A percentile compares a stretch with the other conserved stretches of the same genome.
These are phyloP conservation scores for Knipowitschia caucasica DNA, from an alignment of 2,797 vertebrate genomes.

Conservation along the genomic window DNA sequence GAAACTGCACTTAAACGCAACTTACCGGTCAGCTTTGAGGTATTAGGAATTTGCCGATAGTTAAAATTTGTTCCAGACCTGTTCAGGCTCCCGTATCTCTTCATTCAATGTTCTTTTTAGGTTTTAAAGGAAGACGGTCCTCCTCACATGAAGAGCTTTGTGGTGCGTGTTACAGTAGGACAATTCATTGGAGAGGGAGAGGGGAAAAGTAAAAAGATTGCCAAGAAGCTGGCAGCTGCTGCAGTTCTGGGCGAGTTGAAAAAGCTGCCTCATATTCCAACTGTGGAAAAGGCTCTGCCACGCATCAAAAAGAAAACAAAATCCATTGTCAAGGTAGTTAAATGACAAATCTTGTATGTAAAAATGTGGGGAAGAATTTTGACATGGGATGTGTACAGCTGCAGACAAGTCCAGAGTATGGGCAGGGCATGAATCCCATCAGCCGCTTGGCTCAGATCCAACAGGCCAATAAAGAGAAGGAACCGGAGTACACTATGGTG, in stretches of 20 bases:
- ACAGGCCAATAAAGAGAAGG: constrained; percentile 98
- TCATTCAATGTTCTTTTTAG: constrained; percentile 58
- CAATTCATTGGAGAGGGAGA: constrained; percentile 93
- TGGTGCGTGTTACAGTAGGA: constrained; percentile 89
- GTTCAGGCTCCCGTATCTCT: neutral
- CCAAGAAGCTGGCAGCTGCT: constrained; percentile 95
- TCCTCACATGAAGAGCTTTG: constrained; percentile 96
- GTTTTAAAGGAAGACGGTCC: constrained; percentile 95
- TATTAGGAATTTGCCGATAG: constrained; percentile 48
- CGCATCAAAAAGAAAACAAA: constrained; percentile 99
- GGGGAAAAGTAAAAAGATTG: constrained; percentile 99
- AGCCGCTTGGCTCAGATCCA: constrained; percentile 98
- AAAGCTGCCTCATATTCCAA: constrained; percentile 88
- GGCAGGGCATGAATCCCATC: constrained; percentile 98
- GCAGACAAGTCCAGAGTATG: constrained; percentile 92
- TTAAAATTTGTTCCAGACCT: neutral
- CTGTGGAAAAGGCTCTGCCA: constrained; percentile 88
- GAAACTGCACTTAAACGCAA: constrained; percentile 99
- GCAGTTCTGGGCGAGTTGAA: constrained; percentile 89
- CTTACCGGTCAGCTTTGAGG: constrained; percentile 98
- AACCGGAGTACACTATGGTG: constrained; percentile 91
- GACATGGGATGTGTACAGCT: constrained; percentile 68
- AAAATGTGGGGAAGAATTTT: constrained; percentile 1
- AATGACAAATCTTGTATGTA: neutral
- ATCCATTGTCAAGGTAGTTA: constrained; percentile 90